Conservation (phyloP, 2,888 invertebrate species). For the Asteroscopus sphinx region DNA sequence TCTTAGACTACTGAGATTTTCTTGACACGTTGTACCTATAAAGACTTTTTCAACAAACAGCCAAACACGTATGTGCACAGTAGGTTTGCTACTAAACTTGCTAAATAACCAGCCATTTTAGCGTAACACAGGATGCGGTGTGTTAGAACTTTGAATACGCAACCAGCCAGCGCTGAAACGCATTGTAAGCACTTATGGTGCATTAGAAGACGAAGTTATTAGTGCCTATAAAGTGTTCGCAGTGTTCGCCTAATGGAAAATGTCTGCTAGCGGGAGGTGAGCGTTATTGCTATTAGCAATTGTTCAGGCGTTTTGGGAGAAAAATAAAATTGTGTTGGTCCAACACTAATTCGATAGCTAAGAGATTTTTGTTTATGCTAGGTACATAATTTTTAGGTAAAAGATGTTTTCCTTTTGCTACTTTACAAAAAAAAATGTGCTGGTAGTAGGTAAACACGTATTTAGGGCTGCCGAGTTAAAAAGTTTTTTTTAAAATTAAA, state of each 20-base stretch:
- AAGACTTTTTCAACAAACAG: constrained; percentile 33
- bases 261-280: constrained; percentile 56
- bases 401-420: background rate
- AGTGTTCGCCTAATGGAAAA: constrained; percentile 71
- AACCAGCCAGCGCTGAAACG: constrained; percentile 47
- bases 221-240: constrained; percentile 56
- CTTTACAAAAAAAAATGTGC: background rate
- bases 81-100: constrained; percentile 46
- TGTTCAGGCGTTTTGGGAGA: constrained; percentile 57
- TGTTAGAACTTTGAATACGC: constrained; percentile 60
- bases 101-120: constrained; percentile 54
- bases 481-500: too few species aligned
- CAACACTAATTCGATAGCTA: constrained; percentile 17
- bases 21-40: background rate
- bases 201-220: constrained; percentile 67
- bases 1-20: constrained; percentile 31
- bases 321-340: constrained; percentile 38
- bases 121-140: constrained; percentile 39
- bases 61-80: constrained; percentile 23
- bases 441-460: too few species aligned
- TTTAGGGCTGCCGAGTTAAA: too few species aligned
- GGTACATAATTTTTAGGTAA: background rate
- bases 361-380: constrained; percentile 2
- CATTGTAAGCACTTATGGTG: constrained; percentile 61
- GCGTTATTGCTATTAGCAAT: constrained; percentile 64